phyloP scores from a whole-genome alignment of 2,797 vertebrate species.

The Sardinella longiceps region DNA sequence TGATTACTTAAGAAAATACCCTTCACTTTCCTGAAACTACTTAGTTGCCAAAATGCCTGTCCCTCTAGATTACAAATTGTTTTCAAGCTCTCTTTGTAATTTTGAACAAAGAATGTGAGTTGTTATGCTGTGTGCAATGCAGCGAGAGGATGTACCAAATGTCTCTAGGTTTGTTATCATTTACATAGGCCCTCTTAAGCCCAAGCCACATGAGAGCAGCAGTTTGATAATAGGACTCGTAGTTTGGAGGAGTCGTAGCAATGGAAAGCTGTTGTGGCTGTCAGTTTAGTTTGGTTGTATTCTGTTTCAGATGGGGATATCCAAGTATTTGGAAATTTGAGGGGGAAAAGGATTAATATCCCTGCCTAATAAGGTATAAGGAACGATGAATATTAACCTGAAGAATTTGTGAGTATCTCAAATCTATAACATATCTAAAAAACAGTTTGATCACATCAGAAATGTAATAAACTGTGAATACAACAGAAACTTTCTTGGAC shows the following conservation, averaged over 20 bases:
- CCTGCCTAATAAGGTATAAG: neutral
- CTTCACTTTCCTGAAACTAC: constrained; percentile 19
- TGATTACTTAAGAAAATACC: constrained; percentile 18
- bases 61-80: constrained; percentile 20
- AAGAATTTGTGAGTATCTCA: neutral
- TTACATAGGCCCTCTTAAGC: neutral
- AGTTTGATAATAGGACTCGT: neutral
- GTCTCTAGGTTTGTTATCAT: neutral
- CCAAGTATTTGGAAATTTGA: neutral
- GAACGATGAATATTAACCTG: neutral
- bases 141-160: neutral
- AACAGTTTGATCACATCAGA: neutral
- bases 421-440: neutral
- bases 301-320: neutral
- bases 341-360: neutral
- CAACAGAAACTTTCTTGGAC: neutral
- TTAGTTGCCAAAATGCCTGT: neutral
- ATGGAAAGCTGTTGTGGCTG: neutral
- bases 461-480: neutral
- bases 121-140: neutral
- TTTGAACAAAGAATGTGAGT: neutral
- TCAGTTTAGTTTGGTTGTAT: neutral
- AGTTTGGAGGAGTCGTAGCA: neutral
- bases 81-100: constrained; percentile 26
- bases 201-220: neutral